Conservation (phyloP, 2,113 vertebrate genomes). For the Chaetura pelagica region DNA sequence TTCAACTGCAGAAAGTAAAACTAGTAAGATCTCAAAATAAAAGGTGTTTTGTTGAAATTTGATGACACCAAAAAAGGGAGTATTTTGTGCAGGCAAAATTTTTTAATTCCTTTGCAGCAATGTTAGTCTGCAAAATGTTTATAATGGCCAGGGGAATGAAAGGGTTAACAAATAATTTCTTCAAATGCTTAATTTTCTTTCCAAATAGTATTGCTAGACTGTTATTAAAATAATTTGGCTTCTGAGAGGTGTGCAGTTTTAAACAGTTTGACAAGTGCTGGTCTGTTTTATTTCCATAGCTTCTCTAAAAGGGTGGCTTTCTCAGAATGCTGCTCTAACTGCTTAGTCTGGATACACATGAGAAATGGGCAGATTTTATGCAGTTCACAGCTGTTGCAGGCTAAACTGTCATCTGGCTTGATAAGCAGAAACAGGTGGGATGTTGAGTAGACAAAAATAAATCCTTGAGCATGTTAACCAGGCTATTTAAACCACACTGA, state of each 20-base stretch:
- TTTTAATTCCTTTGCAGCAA: background rate
- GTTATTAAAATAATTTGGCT: conserved; percentile 20
- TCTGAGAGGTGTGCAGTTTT: background rate
- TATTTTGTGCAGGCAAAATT: background rate
- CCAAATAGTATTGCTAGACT: background rate
- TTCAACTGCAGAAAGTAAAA: background rate
- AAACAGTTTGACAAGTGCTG: background rate
- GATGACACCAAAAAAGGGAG: background rate
- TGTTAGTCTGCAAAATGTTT: background rate
- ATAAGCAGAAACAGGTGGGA: conserved; percentile 73
- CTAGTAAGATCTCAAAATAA: background rate
- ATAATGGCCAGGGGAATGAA: background rate
- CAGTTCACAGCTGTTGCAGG: conserved; percentile 63
- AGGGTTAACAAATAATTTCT: background rate
- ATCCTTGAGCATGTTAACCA: conserved; percentile 14
- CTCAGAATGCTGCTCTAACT: background rate
- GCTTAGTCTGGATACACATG: conserved; percentile 21
- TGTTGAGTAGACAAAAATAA: conserved; percentile 69
- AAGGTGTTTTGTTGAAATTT: background rate
- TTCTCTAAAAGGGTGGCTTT: background rate
- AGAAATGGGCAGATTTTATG: conserved; percentile 59
- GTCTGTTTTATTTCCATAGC: conserved; percentile 19
- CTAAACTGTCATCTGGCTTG: conserved; percentile 42
- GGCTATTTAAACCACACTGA: conserved; percentile 46
- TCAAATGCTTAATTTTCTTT: background rate